Evolutionary conservation across 2,113 vertebrate species (phyloP).

Genomic region (Gila orcuttii): DNA sequence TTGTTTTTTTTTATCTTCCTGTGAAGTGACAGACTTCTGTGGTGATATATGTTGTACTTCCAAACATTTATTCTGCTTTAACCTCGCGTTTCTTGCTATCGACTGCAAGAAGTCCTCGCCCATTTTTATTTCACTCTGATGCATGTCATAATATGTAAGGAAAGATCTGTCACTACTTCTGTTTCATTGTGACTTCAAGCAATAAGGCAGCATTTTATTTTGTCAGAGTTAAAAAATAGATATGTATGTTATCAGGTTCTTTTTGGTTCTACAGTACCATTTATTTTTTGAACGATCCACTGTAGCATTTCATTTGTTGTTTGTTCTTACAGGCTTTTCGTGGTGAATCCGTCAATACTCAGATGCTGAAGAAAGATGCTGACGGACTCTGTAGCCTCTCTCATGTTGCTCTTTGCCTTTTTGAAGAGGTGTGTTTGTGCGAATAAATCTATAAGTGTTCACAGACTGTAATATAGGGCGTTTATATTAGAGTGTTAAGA

Average conservation of each 20-base stretch:
- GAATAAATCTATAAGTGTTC: not conserved
- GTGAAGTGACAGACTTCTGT: too few relatives aligned
- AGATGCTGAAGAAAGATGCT: conserved; percentile 76
- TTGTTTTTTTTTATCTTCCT: too few relatives aligned
- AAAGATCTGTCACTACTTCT: not conserved
- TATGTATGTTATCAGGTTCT: too few relatives aligned
- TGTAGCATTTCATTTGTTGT: conserved; percentile 23
- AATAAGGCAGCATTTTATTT: too few relatives aligned
- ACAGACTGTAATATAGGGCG: not conserved
- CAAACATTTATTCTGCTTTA: too few relatives aligned
- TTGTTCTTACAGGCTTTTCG: conserved; percentile 70
- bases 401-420: conserved; percentile 78
- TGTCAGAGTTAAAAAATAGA: too few relatives aligned
- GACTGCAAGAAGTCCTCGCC: not conserved
- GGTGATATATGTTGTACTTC: too few relatives aligned
- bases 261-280: not conserved
- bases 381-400: conserved; percentile 79
- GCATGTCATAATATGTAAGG: not conserved
- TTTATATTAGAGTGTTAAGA: too few relatives aligned
- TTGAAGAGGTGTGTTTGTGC: conserved; percentile 76
- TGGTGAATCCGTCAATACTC: conserved; percentile 74
- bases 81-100: too few relatives aligned
- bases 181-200: too few relatives aligned
- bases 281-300: not conserved
- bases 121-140: not conserved